These are phyloP conservation scores for Brienomyrus brachyistius DNA, from an alignment of 2,113 vertebrate genomes.

Conservation along the genomic window DNA sequence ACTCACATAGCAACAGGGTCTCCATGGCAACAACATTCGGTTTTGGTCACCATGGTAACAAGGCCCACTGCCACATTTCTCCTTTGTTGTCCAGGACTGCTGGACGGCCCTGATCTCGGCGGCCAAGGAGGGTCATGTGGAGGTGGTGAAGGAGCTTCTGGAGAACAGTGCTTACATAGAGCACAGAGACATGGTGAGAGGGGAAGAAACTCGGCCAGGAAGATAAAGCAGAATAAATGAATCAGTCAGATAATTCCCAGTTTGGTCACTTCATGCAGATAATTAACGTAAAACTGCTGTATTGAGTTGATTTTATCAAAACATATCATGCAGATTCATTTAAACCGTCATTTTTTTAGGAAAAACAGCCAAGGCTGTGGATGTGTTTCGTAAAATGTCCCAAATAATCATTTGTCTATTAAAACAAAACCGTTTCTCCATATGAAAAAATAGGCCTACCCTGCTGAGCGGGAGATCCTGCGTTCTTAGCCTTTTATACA, in stretches of 20 bases:
- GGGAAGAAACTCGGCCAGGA: background rate
- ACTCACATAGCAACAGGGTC: conserved; percentile 19
- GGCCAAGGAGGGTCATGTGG: conserved; percentile 84
- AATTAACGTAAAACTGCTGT: background rate
- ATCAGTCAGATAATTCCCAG: background rate
- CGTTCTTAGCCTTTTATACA: background rate
- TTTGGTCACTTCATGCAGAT: background rate
- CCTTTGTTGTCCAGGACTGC: conserved; percentile 71
- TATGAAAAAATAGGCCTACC: background rate
- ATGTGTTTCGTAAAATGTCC: background rate
- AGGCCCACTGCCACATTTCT: background rate
- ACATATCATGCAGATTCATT: background rate
- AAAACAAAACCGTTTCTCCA: background rate
- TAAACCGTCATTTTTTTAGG: background rate
- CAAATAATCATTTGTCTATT: background rate
- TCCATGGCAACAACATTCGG: conserved; percentile 29
- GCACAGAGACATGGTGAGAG: conserved; percentile 86
- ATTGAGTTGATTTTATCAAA: background rate
- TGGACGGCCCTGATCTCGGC: conserved; percentile 95
- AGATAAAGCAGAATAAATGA: background rate
- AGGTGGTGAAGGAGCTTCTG: conserved; percentile 82
- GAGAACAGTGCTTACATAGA: conserved; percentile 77
- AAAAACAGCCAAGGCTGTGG: background rate
- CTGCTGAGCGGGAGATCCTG: background rate
- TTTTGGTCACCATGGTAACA: conserved; percentile 43